Evolutionary conservation across 2,797 vertebrate species (phyloP), one percentile per base, ranked within the genome.

Genomic region (Sebastes steindachneri): DNA sequence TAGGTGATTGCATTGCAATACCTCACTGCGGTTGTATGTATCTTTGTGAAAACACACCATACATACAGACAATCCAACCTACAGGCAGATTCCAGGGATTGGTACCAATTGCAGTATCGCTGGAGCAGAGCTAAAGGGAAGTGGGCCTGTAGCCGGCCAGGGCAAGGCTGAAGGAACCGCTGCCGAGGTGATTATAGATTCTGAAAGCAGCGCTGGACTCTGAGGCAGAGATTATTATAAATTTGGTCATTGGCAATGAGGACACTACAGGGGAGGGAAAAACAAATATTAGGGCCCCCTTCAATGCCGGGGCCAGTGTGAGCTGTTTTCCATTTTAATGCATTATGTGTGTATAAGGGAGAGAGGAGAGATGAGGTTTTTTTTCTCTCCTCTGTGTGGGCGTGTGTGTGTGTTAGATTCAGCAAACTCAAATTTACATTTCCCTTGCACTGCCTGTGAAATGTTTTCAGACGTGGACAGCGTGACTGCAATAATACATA

Each of bases 301-400:
- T 93, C 95, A 92, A 94, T 93, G 90, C 84, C 48, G 65, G 77
- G 92, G 91, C 92, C 91, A 90, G 92, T 88, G 93, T 88, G 90
- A 93, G 93, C 93, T 94, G 94, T 95, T 96, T 95, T 96, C 95
- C 95, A 95, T 96, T 96, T 96, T 95, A 96, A 96, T 96, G 94
- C 92, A 94, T 95, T 93, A 91, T 92, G 90, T 93, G 93, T 94
- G 92, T 94, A 92, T 93, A 91, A 90, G 90, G 82, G 89, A 91
- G 84, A 90, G 82, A 85, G 60, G 84, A 88, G 90, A 93, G 91
- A 94, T 91, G 87, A 93, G 91, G 5, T 74, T 91, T 91, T 90
- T 87, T 87, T 74, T 31, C 41, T 45, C 67, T 70, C 59, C 26
- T 83, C 51, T 81, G 68, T 76, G 82, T 87, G 85, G 17, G 78